These are phyloP conservation scores for Colletes latitarsis DNA, from an alignment of 1,140 invertebrate species.

Conservation along the genomic window DNA sequence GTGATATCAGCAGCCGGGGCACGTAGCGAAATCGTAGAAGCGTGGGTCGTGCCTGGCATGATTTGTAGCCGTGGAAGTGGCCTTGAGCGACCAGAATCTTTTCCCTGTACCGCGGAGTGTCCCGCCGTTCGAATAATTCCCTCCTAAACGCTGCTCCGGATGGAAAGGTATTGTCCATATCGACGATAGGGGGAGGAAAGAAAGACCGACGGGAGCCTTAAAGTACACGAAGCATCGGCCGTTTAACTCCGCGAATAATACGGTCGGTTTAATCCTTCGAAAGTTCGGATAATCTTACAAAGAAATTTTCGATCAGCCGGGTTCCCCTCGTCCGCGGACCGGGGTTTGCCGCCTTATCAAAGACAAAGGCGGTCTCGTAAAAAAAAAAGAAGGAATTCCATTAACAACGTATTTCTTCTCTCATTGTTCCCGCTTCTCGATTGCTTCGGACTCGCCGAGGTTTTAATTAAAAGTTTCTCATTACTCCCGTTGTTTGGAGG, in stretches of 20 bases:
- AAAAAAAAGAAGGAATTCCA: slow-evolving; percentile 59
- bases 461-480: slow-evolving; percentile 78
- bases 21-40: slow-evolving; percentile 2
- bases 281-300: slow-evolving; percentile 23
- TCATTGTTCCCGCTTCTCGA: slow-evolving; percentile 68
- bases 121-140: not conserved
- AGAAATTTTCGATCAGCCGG: slow-evolving; percentile 51
- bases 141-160: not conserved
- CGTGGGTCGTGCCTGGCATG: not conserved
- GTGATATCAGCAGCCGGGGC: not conserved
- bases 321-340: not conserved
- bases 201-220: not conserved
- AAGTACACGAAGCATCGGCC: not conserved
- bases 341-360: slow-evolving; percentile 21
- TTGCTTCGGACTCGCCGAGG: slow-evolving; percentile 64
- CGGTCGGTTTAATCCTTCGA: not conserved
- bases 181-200: no score
- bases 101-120: not conserved
- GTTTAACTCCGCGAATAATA: slow-evolving; percentile 19
- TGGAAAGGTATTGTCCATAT: not conserved
- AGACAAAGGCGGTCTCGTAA: slow-evolving; percentile 57
- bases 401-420: slow-evolving; percentile 70
- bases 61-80: not conserved
- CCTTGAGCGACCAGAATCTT: not conserved
- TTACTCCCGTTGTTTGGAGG: slow-evolving; percentile 71